Conservation (phyloP, 2,797 vertebrate species). For the Sandelia bainsii region DNA sequence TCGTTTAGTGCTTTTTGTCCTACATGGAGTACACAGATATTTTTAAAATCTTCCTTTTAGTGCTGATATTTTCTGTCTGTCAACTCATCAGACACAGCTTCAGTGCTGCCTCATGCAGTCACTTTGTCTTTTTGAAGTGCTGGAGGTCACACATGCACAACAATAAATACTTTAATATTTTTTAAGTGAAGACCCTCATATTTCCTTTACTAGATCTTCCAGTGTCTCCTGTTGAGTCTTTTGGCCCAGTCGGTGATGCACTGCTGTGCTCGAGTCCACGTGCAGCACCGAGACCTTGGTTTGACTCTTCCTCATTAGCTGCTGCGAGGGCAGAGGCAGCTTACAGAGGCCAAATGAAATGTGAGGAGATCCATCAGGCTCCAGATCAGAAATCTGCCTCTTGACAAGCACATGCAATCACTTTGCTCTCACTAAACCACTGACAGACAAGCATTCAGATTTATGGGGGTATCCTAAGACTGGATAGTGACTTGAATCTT, state of each 20-base stretch:
- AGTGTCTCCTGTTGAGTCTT: neutral
- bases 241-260: fast-evolving
- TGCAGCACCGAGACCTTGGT: slow-evolving; percentile 42
- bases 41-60: neutral
- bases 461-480: neutral
- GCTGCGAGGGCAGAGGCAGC: slow-evolving; percentile 15
- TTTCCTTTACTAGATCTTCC: no score
- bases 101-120: slow-evolving; percentile 1
- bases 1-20: neutral
- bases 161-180: neutral
- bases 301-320: slow-evolving; percentile 44
- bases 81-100: neutral
- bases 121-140: no score
- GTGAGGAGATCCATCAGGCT: slow-evolving; percentile 30
- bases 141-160: neutral
- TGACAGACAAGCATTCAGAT: neutral
- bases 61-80: no score
- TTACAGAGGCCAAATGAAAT: slow-evolving; percentile 37
- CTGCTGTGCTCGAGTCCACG: slow-evolving; percentile 33
- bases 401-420: neutral
- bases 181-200: no score
- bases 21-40: neutral
- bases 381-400: slow-evolving; percentile 25
- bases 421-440: neutral
- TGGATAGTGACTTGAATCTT: no score